Evolutionary conservation across 2,797 vertebrate species (phyloP).

Genomic region (Thripadectes ignobilis): DNA sequence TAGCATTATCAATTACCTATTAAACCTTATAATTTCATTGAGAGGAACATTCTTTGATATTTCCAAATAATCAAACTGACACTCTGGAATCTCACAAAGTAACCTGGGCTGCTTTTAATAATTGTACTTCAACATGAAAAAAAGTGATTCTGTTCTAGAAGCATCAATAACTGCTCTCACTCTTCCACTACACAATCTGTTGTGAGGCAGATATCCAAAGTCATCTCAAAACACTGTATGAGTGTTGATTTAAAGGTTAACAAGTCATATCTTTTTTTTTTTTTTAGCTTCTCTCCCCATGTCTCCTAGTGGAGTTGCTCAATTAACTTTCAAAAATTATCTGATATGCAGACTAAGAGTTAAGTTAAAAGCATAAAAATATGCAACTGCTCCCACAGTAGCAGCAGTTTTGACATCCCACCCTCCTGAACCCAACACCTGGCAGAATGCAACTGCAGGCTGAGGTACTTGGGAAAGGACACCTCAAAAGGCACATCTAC

Average conservation of each 20-base stretch:
- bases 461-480: neutral
- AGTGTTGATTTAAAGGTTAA: constrained; percentile 60
- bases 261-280: neutral
- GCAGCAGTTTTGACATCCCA: neutral
- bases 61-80: neutral
- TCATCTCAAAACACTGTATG: neutral
- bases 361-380: neutral
- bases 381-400: neutral
- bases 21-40: neutral
- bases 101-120: neutral
- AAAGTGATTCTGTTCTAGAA: constrained; percentile 30
- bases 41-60: neutral
- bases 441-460: neutral
- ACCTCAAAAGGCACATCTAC: neutral
- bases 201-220: constrained; percentile 47
- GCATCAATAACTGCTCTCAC: constrained; percentile 32
- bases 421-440: neutral
- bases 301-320: neutral
- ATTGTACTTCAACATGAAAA: neutral
- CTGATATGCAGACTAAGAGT: neutral
- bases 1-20: neutral
- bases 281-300: neutral
- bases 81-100: neutral
- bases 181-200: constrained; percentile 50
- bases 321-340: constrained; percentile 14